Evolutionary conservation across 2,888 invertebrate genomes (phyloP), one percentile per base, ranked within the genome.

Genomic region (Tetragnatha montana): DNA sequence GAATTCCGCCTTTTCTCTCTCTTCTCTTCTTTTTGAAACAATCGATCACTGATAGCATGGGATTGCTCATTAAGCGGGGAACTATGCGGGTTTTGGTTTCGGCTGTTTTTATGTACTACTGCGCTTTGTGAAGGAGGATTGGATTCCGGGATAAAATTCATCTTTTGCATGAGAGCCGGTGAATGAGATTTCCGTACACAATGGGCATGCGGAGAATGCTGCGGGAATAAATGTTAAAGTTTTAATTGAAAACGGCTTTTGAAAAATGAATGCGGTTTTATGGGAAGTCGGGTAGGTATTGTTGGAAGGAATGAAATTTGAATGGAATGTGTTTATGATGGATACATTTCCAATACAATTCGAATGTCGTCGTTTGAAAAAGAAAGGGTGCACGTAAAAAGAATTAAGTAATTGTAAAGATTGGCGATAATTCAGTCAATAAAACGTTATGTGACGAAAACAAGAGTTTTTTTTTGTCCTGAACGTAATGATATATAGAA

Each of bases 21-120:
- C 35, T 71, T 17, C 8, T 71, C 71, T 70, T 79, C 70, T 22
- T 79, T 69, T n/a, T 17, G 71, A 51, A 51, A 71, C 78, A 70
- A 85, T 85, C 78, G 70, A 71, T 85, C 85, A 85, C 73, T 71
- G 71, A 85, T 78, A n/a, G n/a, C n/a, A 85, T 79, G 69, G 51
- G 22, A 71, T 79, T 21, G 6, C 79, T 85, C 85, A 85, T 85
- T 85, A 85, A 35, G 60, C 49, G 22, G 69, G 60, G 69, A 79
- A 21, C 50, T 70, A 76, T 76, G 49, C 49, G 22, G 50, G 71
- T 71, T n/a, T 85, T 50, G 50, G 51, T 74, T 74, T 74, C 22
- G 8, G 8, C 51, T 82, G 73, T 82, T 82, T 22, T 68, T 76
- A 81, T 71, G 49, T 21, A 51, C 49, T 12, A 50, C 21, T 51